Conservation (phyloP, 1,140 invertebrate species). For the Anoplophora glabripennis region DNA sequence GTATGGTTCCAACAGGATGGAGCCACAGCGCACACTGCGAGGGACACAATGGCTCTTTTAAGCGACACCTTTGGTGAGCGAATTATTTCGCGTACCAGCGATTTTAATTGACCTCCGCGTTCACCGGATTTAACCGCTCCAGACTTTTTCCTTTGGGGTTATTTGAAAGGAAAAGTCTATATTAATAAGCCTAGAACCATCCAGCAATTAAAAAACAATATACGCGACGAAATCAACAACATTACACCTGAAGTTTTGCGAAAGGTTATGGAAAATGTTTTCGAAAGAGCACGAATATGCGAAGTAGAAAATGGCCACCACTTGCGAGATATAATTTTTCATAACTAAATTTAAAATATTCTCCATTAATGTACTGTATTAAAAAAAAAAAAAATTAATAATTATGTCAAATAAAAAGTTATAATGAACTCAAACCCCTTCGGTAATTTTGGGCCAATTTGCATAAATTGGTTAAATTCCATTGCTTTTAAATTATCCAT, state of each 20-base stretch:
- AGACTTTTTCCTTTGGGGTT: constrained; percentile 42
- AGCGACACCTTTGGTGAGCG: constrained; percentile 18
- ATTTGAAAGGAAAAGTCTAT: constrained; percentile 37
- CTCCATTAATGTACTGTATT: not conserved
- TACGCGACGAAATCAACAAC: too few species aligned
- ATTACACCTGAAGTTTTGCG: not conserved
- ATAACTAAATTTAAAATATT: not conserved
- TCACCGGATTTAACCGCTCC: constrained; percentile 23
- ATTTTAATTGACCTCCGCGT: constrained; percentile 14
- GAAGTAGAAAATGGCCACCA: constrained; percentile 10
- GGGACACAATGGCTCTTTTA: constrained; percentile 15
- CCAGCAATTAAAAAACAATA: too few species aligned
- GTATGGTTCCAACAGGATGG: constrained; percentile 19
- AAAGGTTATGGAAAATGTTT: constrained; percentile 6
- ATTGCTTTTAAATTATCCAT: too few species aligned
- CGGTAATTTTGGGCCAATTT: too few species aligned
- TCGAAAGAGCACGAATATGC: constrained; percentile 5
- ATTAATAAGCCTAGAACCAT: not conserved
- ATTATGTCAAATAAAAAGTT: too few species aligned
- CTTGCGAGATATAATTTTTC: constrained; percentile 4
- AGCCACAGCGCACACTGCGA: constrained; percentile 6
- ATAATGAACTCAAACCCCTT: too few species aligned
- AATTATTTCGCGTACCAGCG: constrained; percentile 12
- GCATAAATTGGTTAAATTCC: too few species aligned
- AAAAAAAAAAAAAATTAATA: too few species aligned